Evolutionary conservation across 2,797 vertebrate genomes (phyloP), one percentile per base, ranked within the genome.

Genomic region (Cheirogaleus major): DNA sequence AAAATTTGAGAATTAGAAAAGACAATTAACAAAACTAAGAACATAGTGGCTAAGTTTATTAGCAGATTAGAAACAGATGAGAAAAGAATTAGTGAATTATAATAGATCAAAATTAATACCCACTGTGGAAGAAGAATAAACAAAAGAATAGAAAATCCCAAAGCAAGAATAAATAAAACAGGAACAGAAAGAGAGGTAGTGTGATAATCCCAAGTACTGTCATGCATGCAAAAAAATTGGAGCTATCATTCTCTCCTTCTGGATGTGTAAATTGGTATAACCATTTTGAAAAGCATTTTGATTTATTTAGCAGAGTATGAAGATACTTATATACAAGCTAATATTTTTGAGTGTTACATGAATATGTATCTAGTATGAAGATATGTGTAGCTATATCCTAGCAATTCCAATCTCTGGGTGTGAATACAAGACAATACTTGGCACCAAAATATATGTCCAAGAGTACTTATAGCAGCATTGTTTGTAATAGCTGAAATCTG

Each of bases 1-100:
- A 70, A 50, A 93, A 87, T 80, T 38, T 92, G 52, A 92, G 18
- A 95, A 84, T 89, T 65, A 92, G 76, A 89, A 75, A 79, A 89
- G 50, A 80, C 11, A 65, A 57, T 48, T 10, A 52, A 6, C 10
- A 50, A 76, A 80, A 5, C 69, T 55, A 70, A 67, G 8, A 95
- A 79, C 5, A 52, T 70, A 43, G 48, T 96, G 23, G 63, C 3
- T 72, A 20, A 75, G 2, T 80, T 89, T 75, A 38, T 50, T 23
- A 93, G 20, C 15, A 50, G 30, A 22, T 55, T 87, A 89, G 30
- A 92, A 93, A 67, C 4, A 63, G 27, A 32, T 13, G 25, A 87
- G 78, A 14, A 89, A 82, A 61, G 15, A 93, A 85, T 70, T 65
- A 81, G 61, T 32, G 22, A 89, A 59, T n/a, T 81, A 1, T 17